Percentiles rank a stretch among this genome's conserved stretches.
Conservation (phyloP, 2,113 vertebrate species). For the Urocitellus parryii region DNA sequence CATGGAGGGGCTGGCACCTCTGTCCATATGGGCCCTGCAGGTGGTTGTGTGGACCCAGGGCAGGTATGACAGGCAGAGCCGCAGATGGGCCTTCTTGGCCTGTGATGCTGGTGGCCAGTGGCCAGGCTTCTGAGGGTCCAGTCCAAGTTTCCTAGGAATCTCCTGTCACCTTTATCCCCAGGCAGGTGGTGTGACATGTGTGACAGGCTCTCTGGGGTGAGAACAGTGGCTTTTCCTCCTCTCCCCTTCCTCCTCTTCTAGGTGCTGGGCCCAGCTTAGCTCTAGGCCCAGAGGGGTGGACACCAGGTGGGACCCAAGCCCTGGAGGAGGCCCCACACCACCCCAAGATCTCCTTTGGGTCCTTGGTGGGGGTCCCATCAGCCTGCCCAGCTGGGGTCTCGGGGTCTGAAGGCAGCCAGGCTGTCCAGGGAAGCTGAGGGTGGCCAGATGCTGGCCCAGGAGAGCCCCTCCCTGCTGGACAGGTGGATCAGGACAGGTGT, state of each 20-base stretch:
- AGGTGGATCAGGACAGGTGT: slow-evolving; percentile 51
- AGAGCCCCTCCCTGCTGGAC: not conserved
- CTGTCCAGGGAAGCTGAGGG: slow-evolving; percentile 42
- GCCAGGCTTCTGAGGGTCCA: not conserved
- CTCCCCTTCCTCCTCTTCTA: not conserved
- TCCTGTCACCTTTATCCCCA: not conserved
- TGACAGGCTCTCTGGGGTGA: not conserved
- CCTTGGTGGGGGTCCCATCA: slow-evolving; percentile 89
- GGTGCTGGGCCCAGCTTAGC: not conserved
- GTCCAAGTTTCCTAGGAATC: not conserved
- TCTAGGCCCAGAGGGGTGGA: not conserved
- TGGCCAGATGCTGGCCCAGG: not conserved
- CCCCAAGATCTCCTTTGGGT: slow-evolving; percentile 31
- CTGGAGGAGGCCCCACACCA: not conserved
- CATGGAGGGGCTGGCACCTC: not conserved
- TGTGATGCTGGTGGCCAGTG: not conserved
- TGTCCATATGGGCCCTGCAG: not conserved
- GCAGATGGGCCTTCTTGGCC: not conserved
- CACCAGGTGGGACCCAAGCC: not conserved
- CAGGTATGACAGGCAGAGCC: not conserved
- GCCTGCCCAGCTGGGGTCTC: slow-evolving; percentile 68
- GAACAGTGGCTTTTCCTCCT: not conserved
- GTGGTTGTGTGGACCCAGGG: not conserved
- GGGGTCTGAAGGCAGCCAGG: not conserved
- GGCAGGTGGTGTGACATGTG: not conserved